Percentiles rank a stretch among this genome's conserved stretches.
phyloP scores from a whole-genome alignment of 1,140 invertebrate genomes.

The Sycobia sp. region DNA sequence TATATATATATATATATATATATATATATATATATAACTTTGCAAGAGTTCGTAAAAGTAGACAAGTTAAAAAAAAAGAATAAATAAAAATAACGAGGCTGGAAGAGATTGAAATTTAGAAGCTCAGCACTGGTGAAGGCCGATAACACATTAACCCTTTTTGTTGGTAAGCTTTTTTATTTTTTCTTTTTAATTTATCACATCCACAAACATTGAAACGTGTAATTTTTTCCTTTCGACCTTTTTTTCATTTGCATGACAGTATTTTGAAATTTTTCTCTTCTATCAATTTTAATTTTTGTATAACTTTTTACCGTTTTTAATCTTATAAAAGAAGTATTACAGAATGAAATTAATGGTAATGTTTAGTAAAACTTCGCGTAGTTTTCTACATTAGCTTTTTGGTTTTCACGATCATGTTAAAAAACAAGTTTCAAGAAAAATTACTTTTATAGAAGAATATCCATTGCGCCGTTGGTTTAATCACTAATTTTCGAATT shows the following conservation, averaged over 20 bases:
- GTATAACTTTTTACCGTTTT: neutral
- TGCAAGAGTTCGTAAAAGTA: too few species aligned
- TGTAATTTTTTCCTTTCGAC: constrained; percentile 22
- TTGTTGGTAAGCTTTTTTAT: constrained; percentile 57
- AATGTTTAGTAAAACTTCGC: too few species aligned
- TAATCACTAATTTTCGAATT: too few species aligned
- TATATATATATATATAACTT: neutral
- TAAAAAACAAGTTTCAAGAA: too few species aligned
- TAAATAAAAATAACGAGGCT: constrained; percentile 7
- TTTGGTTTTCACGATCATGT: too few species aligned
- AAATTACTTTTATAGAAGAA: too few species aligned
- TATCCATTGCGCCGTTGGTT: too few species aligned
- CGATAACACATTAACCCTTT: constrained; percentile 58
- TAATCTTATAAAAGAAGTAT: neutral
- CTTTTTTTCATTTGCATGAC: neutral
- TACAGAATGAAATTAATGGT: too few species aligned
- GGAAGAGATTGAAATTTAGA: constrained; percentile 31
- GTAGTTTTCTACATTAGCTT: too few species aligned
- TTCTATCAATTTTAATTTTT: neutral
- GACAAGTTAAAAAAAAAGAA: too few species aligned
- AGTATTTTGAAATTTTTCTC: constrained; percentile 21
- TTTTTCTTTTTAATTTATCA: constrained; percentile 39
- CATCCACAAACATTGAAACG: neutral
- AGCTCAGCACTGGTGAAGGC: constrained; percentile 50
- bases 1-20: too few species aligned